Percentiles rank a stretch among this genome's conserved stretches.
phyloP scores from a whole-genome alignment of 1,140 invertebrate species.

The Heliconius hewitsoni region DNA sequence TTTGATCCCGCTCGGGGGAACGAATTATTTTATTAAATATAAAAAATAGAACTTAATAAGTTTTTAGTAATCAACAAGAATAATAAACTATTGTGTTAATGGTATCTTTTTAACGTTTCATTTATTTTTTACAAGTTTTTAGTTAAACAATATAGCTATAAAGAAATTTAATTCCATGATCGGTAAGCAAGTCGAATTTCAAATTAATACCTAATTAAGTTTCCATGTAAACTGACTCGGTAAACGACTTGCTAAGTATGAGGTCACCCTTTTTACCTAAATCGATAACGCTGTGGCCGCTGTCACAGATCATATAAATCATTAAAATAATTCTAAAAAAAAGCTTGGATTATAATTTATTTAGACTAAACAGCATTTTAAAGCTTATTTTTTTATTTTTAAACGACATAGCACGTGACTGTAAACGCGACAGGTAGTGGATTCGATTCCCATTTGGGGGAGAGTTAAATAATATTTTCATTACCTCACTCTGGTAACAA shows the following conservation, averaged over 20 bases:
- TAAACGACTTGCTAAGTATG: slow-evolving; percentile 12
- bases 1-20: no score
- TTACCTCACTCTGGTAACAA: no score
- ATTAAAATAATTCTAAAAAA: not conserved
- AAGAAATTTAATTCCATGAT: not conserved
- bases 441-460: no score
- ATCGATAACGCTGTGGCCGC: not conserved
- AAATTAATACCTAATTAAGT: not conserved
- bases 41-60: no score
- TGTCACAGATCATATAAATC: slow-evolving; percentile 7
- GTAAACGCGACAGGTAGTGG: no score
- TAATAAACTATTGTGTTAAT: no score
- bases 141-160: not conserved
- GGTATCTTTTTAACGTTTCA: not conserved
- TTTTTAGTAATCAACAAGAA: no score
- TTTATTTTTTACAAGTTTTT: not conserved
- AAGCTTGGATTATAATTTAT: not conserved
- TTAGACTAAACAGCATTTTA: no score
- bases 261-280: slow-evolving; percentile 8
- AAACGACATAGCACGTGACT: no score
- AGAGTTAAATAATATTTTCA: no score
- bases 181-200: not conserved
- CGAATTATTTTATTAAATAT: no score
- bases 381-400: no score
- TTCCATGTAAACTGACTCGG: slow-evolving; percentile 3